These are phyloP conservation scores for Hippocampus abdominalis DNA, from an alignment of 2,113 vertebrate species.

Conservation along the genomic window DNA sequence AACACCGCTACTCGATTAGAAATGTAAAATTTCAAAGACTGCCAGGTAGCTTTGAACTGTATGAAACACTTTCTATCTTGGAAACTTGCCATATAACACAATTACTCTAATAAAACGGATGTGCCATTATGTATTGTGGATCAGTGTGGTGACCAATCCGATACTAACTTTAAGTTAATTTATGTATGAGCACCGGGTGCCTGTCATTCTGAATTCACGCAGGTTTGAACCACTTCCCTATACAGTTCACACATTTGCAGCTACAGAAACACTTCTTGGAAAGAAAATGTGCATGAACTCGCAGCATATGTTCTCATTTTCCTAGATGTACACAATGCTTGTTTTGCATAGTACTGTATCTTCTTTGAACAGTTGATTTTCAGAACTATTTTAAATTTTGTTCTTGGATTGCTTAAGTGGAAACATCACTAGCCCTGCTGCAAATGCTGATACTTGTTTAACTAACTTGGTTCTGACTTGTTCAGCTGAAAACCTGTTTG, in stretches of 20 bases:
- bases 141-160: not conserved
- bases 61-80: not conserved
- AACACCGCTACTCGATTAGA: not conserved
- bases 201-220: too few relatives aligned
- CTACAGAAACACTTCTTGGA: not conserved
- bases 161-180: not conserved
- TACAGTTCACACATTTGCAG: not conserved
- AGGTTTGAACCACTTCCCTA: not conserved
- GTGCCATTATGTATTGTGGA: not conserved
- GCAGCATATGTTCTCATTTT: not conserved
- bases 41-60: not conserved
- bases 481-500: slow-evolving; percentile 22
- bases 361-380: not conserved
- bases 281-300: not conserved
- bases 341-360: not conserved
- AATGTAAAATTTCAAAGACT: not conserved
- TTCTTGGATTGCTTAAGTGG: not conserved
- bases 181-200: too few relatives aligned
- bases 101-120: not conserved
- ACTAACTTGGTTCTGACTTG: not conserved
- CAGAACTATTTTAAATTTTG: not conserved
- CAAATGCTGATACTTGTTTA: not conserved
- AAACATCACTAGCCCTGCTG: not conserved
- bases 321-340: not conserved
- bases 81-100: slow-evolving; percentile 2